Evolutionary conservation across 2,113 vertebrate genomes (phyloP).

Genomic region (Promerops cafer): DNA sequence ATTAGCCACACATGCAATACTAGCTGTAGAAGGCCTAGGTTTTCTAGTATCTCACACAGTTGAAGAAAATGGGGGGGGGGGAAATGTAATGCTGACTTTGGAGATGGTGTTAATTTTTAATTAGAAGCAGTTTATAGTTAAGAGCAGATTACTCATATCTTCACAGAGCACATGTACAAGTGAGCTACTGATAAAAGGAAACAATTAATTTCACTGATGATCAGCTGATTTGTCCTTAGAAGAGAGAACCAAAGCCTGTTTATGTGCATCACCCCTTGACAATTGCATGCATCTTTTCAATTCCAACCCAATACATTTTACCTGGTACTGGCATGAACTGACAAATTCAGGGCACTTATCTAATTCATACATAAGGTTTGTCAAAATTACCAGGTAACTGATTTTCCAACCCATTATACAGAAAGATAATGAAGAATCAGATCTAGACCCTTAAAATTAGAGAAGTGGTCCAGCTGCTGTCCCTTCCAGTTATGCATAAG

Average conservation of each 20-base stretch:
- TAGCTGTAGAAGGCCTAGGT: neutral
- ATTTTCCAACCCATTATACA: neutral
- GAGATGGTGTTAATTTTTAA: neutral
- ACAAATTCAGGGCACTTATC: neutral
- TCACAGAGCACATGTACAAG: neutral
- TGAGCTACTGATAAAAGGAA: neutral
- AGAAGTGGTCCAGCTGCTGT: neutral
- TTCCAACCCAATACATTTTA: neutral
- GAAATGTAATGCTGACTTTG: neutral
- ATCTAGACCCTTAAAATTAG: neutral
- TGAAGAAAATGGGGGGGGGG: neutral
- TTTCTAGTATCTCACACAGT: neutral
- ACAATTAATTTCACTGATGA: neutral
- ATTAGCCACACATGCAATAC: neutral
- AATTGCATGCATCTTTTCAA: neutral
- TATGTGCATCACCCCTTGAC: neutral
- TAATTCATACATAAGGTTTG: neutral
- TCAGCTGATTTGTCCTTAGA: neutral
- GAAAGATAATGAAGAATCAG: neutral
- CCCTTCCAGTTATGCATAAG: neutral
- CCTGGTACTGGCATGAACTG: neutral
- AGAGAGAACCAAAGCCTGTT: neutral
- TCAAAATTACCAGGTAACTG: neutral
- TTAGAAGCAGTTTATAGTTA: neutral
- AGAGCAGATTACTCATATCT: neutral